Base-by-base conservation (phyloP, 2,888 invertebrate genomes). In the Plebejus melissa region DNA sequence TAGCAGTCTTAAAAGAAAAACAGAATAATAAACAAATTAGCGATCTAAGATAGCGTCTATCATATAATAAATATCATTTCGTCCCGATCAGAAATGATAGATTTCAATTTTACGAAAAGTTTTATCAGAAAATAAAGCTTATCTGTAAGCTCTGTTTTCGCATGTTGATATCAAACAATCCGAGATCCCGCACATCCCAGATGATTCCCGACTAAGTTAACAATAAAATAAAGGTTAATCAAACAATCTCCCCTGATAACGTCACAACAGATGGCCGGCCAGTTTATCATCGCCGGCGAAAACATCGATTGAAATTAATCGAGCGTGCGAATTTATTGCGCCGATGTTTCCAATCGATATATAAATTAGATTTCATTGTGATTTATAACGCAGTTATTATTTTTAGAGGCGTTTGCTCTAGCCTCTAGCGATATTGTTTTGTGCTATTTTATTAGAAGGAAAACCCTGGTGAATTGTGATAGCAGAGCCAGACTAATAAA, bases 211-310 rank as follows among this genome's bases (percentile, higher is more conserved):
- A 13, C 16, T 32, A 65, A 32, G 65, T 32, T 65, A 65, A 65
- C 65, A 65, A 65, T 72, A 72, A 72, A 72, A 72, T 32, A 41
- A 46, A 46, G 50, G 28, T 72, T 72, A 72, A 72, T 72, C 72
- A 72, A 72, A 72, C 72, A 50, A 72, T 54, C 80, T 75, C 81
- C 80, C 79, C 78, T 74, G 78, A 80, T 78, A 76, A 78, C 79
- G 77, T 79, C 80, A 79, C 82, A 83, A 85, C 88, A 88, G 86
- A 88, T 87, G 87, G 81, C 79, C 81, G 70, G 74, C 76, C 76
- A 77, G 77, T 81, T 79, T 79, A 80, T 82, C 80, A 81, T 81
- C 80, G 79, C 78, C 78, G 77, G 77, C 79, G 79, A 79, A 81
- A 80, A 78, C 79, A 81, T 83, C 81, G 83, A 82, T 82, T 79